A percentile compares a stretch with the other conserved stretches of the same genome.
These are phyloP conservation scores for Podocnemis expansa DNA, from an alignment of 2,113 vertebrate genomes.

Conservation along the genomic window DNA sequence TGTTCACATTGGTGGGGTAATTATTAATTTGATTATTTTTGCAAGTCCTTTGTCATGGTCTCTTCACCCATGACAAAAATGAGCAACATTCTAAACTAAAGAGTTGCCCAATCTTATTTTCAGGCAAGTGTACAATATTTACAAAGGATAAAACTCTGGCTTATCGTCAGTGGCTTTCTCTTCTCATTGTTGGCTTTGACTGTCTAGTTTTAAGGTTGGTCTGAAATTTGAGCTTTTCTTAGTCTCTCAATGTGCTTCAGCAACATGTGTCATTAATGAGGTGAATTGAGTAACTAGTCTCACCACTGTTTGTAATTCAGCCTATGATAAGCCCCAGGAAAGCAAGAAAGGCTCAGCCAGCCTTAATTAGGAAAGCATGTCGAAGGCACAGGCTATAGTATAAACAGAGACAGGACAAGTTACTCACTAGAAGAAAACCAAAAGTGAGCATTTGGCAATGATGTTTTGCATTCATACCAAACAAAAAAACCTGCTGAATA, in stretches of 20 bases:
- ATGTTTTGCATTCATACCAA: background rate
- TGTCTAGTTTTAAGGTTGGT: conserved; percentile 55
- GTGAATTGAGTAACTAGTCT: conserved; percentile 5
- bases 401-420: conserved; percentile 23
- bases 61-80: background rate
- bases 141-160: background rate
- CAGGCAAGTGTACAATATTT: background rate
- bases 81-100: background rate
- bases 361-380: conserved; percentile 42
- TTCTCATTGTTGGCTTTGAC: conserved; percentile 33
- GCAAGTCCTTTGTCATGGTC: background rate
- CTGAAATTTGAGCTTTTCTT: conserved; percentile 53
- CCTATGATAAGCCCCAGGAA: conserved; percentile 12
- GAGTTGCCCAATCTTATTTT: conserved; percentile 10
- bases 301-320: conserved; percentile 35
- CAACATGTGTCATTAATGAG: conserved; percentile 61
- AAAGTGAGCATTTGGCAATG: conserved; percentile 1
- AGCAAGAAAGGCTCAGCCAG: conserved; percentile 18
- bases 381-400: background rate
- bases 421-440: conserved; percentile 7
- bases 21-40: background rate
- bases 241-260: conserved; percentile 10
- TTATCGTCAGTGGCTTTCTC: background rate
- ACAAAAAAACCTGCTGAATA: conserved; percentile 3
- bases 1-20: background rate